Conservation (phyloP, 2,113 vertebrate species). For the Lipophrys pholis region DNA sequence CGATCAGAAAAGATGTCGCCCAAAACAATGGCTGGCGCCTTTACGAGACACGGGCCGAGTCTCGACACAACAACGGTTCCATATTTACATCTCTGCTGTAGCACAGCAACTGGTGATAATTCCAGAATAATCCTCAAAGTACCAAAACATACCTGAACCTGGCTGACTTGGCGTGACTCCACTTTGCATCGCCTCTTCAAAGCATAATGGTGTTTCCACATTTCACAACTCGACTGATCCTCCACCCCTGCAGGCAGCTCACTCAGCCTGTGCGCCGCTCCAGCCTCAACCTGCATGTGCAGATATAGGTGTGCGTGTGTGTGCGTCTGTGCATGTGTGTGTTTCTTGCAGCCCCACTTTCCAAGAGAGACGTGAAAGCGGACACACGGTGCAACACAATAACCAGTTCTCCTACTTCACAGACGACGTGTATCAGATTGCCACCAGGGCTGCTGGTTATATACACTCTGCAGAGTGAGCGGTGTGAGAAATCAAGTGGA, state of each 20-base stretch:
- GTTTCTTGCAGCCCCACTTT: not conserved
- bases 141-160: slow-evolving; percentile 16
- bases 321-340: slow-evolving; percentile 2
- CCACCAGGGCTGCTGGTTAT: slow-evolving; percentile 28
- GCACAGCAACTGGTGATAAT: not conserved
- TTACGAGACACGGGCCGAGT: no score
- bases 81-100: not conserved
- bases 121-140: no score
- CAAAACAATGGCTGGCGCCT: no score
- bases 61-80: no score
- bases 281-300: not conserved
- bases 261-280: not conserved
- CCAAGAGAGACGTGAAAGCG: slow-evolving; percentile 26
- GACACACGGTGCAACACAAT: slow-evolving; percentile 60
- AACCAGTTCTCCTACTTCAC: slow-evolving; percentile 22
- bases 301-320: not conserved
- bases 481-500: slow-evolving; percentile 7
- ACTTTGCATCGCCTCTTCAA: slow-evolving; percentile 18
- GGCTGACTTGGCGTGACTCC: not conserved
- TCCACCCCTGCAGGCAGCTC: not conserved
- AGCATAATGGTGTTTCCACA: slow-evolving; percentile 39
- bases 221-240: slow-evolving; percentile 13
- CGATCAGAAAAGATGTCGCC: no score
- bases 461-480: slow-evolving; percentile 31
- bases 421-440: slow-evolving; percentile 22